A percentile compares a stretch with the other conserved stretches of the same genome.
phyloP scores from a whole-genome alignment of 1,140 invertebrate species.

The Drosophila burlai region DNA sequence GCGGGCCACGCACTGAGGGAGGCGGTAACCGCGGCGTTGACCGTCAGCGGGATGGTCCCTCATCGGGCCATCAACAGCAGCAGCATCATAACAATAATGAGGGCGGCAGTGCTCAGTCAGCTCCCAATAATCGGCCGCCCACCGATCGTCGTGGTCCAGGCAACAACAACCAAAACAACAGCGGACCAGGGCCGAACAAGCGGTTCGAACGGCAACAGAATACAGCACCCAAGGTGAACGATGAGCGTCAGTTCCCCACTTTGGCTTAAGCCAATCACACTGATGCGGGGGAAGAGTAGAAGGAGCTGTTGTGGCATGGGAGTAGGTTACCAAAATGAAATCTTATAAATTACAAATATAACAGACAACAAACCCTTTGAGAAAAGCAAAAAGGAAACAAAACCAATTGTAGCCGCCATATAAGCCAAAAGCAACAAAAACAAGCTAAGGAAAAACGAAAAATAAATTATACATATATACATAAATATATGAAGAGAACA shows the following conservation, averaged over 20 bases:
- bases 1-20: conserved; percentile 85
- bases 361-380: conserved; percentile 43
- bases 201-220: conserved; percentile 78
- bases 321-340: conserved; percentile 59
- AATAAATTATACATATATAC: conserved; percentile 57
- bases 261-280: conserved; percentile 86
- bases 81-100: conserved; percentile 43
- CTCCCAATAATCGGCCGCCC: conserved; percentile 63
- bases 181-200: conserved; percentile 51
- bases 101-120: conserved; percentile 77
- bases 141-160: conserved; percentile 74
- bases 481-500: conserved; percentile 50
- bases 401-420: conserved; percentile 53
- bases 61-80: conserved; percentile 22
- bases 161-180: conserved; percentile 54
- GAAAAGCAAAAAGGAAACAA: conserved; percentile 12
- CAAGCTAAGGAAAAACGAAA: conserved; percentile 42
- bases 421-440: conserved; percentile 75
- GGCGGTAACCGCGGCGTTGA: conserved; percentile 83
- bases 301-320: conserved; percentile 7
- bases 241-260: conserved; percentile 97
- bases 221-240: conserved; percentile 95
- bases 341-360: conserved; percentile 51
- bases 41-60: conserved; percentile 73
- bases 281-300: neutral